These are phyloP conservation scores for Pinna nobilis DNA, from an alignment of 1,140 invertebrate genomes.

Conservation along the genomic window DNA sequence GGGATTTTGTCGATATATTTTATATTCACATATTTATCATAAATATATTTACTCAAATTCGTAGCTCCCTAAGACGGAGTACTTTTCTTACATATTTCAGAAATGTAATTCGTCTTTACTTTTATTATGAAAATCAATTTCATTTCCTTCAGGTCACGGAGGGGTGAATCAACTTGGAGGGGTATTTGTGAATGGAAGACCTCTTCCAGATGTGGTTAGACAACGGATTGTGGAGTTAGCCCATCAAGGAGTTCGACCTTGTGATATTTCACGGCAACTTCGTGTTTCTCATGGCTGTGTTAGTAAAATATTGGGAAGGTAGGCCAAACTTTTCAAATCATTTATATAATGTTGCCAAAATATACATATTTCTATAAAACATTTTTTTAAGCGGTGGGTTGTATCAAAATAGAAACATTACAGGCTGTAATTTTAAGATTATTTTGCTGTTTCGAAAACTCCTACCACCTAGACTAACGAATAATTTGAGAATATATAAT, in stretches of 20 bases:
- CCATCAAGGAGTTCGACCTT: slow-evolving; percentile 93
- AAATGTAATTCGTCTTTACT: slow-evolving; percentile 1
- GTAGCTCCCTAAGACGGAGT: not conserved
- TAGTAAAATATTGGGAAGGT: slow-evolving; percentile 85
- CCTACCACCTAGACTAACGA: too few species aligned
- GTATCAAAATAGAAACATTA: too few species aligned
- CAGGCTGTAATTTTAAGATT: too few species aligned
- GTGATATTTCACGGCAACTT: slow-evolving; percentile 94
- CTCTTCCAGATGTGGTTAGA: slow-evolving; percentile 94
- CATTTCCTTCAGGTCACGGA: slow-evolving; percentile 69
- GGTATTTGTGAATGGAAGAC: slow-evolving; percentile 97
- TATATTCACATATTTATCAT: not conserved
- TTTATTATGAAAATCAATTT: too few species aligned
- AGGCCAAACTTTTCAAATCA: slow-evolving; percentile 67
- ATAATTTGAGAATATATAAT: too few species aligned
- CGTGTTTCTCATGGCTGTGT: slow-evolving; percentile 97
- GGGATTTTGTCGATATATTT: too few species aligned
- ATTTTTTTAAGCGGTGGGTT: too few species aligned
- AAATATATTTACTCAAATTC: not conserved
- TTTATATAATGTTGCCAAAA: not conserved
- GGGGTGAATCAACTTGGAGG: slow-evolving; percentile 99
- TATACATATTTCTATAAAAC: too few species aligned
- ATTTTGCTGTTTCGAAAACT: too few species aligned
- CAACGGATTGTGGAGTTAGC: slow-evolving; percentile 97
- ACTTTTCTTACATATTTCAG: not conserved